A percentile compares a stretch with the other conserved stretches of the same genome.
These are phyloP conservation scores for Psittacula echo DNA, from an alignment of 2,797 vertebrate species.

Conservation along the genomic window DNA sequence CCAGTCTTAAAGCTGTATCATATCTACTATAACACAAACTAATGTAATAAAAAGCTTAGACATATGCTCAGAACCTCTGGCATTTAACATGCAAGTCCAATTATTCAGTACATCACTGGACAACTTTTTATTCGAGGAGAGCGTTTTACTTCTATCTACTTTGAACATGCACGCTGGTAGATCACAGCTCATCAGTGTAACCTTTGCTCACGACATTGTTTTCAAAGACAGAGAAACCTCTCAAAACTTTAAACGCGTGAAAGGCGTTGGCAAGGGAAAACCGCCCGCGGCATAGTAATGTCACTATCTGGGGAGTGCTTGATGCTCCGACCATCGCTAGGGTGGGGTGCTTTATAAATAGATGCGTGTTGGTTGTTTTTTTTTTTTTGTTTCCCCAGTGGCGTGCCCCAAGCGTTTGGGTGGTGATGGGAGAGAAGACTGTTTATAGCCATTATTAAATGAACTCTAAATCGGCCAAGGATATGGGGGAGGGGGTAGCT, in stretches of 20 bases:
- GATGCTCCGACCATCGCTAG: slow-evolving; percentile 45
- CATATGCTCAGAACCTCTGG: background rate
- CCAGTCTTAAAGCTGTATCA: background rate
- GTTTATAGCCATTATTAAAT: slow-evolving; percentile 70
- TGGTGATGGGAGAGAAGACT: slow-evolving; percentile 64
- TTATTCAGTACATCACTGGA: background rate
- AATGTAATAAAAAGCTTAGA: background rate
- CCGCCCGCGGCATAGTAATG: background rate
- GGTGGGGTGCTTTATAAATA: slow-evolving; percentile 67
- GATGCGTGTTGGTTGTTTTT: background rate
- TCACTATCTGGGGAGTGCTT: slow-evolving; percentile 7
- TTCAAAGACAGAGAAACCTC: slow-evolving; percentile 16
- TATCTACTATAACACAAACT: background rate
- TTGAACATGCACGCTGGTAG: background rate
- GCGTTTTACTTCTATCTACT: background rate
- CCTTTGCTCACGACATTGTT: slow-evolving; percentile 32
- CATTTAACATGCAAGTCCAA: background rate
- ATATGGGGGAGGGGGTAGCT: background rate
- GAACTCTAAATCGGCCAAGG: slow-evolving; percentile 10
- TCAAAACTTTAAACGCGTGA: slow-evolving; percentile 29
- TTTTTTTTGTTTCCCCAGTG: background rate
- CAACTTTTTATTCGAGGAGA: background rate
- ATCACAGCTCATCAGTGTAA: background rate
- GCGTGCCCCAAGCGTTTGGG: slow-evolving; percentile 37
- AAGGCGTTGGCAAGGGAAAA: background rate